Percentiles rank a stretch among this genome's conserved stretches.
Evolutionary conservation across 2,113 vertebrate species (phyloP).

Genomic region (Oenanthe melanoleuca): DNA sequence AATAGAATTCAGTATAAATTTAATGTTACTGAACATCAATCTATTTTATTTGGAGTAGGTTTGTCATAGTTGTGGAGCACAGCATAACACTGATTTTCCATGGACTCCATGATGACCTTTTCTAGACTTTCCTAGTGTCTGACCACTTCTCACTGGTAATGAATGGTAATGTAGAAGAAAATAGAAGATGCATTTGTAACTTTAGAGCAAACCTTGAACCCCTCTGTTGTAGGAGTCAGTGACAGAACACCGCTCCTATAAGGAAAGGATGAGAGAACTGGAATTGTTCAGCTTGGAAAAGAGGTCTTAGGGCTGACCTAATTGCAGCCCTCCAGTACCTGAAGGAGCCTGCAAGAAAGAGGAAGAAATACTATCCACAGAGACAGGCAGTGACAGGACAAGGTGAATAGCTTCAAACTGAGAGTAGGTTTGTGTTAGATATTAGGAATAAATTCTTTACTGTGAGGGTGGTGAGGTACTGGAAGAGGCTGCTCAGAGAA

Average conservation of each 20-base stretch:
- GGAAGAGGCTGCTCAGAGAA: neutral
- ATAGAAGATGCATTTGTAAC: neutral
- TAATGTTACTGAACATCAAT: neutral
- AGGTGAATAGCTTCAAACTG: neutral
- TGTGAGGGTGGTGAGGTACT: neutral
- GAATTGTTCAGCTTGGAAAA: neutral
- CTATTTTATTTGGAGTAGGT: neutral
- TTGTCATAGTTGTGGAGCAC: neutral
- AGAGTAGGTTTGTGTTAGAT: neutral
- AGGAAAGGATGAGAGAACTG: neutral
- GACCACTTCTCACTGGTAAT: neutral
- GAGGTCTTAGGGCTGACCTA: neutral
- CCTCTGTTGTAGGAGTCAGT: neutral
- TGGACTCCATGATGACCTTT: neutral
- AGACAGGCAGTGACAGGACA: neutral
- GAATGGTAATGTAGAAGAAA: neutral
- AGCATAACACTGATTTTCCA: neutral
- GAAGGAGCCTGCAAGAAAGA: neutral
- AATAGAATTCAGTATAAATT: neutral
- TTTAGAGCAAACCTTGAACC: neutral
- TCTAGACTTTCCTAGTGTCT: neutral
- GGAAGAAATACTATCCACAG: neutral
- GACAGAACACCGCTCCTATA: neutral
- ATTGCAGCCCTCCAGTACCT: neutral
- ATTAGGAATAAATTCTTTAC: neutral